Evolutionary conservation across 1,140 invertebrate genomes (phyloP), one percentile per base, ranked within the genome.

Genomic region (Meloidogyne hapla): DNA sequence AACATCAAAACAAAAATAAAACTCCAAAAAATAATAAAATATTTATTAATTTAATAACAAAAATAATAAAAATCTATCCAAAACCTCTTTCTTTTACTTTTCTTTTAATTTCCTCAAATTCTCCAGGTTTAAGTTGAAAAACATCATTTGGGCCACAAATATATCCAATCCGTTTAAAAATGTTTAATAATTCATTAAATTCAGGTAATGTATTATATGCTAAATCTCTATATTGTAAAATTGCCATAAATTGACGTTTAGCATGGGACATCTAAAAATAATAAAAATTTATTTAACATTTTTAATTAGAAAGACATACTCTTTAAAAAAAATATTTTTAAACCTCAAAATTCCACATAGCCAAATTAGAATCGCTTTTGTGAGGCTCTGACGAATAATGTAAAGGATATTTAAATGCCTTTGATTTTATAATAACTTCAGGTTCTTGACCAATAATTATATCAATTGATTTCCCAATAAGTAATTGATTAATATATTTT

Each of bases 101-200:
- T n/a, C n/a, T 56, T 56, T 56, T 56, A 56, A 56, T 56, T 56
- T 56, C 48, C n/a, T 56, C 48, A 56, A 56, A 56, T 56, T 56
- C 18, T 21, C 48, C 48, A n/a, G 18, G 18, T 56, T 56, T n/a
- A 56, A 56, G 48, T 62, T 77, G 18, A 18, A 75, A 21, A 25
- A 75, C 21, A 25, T 75, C 42, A 23, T 74, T 74, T 10, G 71
- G 69, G 13, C 64, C 38, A 63, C 48, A 56, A n/a, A 56, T 56
- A 21, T 56, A 21, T 9, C 48, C 48, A 56, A 4, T 56, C 0
- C 6, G 18, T 56, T 56, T 56, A 56, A 56, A 56, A 56, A 3
- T n/a, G 3, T 56, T n/a, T 8, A 56, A 2, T 8, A 56, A 56
- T n/a, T 48, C 45, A 5, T 18, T n/a, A 5, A 56, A 56, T 56